Base-by-base conservation (phyloP, 2,797 vertebrate species). In the Takifugu ocellatus region DNA sequence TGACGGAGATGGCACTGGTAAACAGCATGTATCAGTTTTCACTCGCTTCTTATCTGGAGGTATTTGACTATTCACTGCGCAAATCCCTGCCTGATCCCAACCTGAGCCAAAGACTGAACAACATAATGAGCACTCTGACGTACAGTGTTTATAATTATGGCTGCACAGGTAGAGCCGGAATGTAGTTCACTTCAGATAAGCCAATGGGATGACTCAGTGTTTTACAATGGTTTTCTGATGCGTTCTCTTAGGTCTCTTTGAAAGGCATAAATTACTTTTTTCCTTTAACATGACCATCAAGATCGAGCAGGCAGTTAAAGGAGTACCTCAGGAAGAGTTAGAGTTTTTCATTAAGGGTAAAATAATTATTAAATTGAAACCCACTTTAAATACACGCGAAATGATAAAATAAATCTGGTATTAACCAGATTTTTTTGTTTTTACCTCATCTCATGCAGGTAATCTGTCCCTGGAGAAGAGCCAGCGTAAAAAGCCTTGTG, bases 1-100 rank as follows among this genome's bases (percentile, higher is more conserved):
- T 99, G 78, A 93, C 96, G 0, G 97, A 99, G 81, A 96, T 99
- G 96, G 93, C 96, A 1, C 68, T 95, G 17, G 96, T 97, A 45
- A 98, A 95, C 79, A 90, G 87, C 77, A 99, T 99, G 97, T 99
- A 99, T 81, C 97, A 99, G 84, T 97, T 95, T 82, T 99, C 97
- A 0, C 84, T 99, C 9, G 87, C 81, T 0, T 94, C 96, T 59
- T 99, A 96, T 89, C 85, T 99, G 16, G 93, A 97, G 0, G 93
- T 99, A 54, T 99, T 99, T 67, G 82, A 90, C 51, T 84, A 91
- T 60, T 95, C 96, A 0, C 91, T 99, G 43, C 90, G 88, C 62
- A 98, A 94, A 78, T 96, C 97, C 26, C 77, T 92, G 72, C 91
- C 92, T 0, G 89, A 93, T 42, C 75, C 90, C 26, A 55, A 89